Evolutionary conservation across 2,797 vertebrate species (phyloP).

Genomic region (Myotis planiceps): DNA sequence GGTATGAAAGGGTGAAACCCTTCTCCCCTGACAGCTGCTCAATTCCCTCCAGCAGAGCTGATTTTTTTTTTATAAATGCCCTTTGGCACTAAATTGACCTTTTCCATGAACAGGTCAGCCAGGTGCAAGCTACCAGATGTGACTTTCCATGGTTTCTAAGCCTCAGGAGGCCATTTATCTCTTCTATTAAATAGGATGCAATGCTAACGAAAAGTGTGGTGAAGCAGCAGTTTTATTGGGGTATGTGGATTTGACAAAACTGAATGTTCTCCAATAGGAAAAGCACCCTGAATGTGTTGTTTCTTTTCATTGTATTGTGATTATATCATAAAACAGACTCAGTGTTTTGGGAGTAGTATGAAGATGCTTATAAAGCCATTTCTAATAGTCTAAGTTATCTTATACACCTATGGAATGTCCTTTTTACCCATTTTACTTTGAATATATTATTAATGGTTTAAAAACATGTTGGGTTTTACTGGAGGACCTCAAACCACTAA

Average conservation of each 20-base stretch:
- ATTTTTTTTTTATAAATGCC: neutral
- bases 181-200: constrained; percentile 4
- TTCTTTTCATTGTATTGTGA: constrained; percentile 20
- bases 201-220: neutral
- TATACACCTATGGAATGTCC: neutral
- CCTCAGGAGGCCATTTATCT: constrained; percentile 52
- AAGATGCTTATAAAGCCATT: neutral
- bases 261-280: neutral
- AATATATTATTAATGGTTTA: neutral
- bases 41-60: constrained; percentile 19
- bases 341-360: neutral
- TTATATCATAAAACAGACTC: neutral
- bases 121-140: constrained; percentile 66
- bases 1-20: neutral
- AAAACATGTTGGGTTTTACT: neutral
- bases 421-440: neutral
- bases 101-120: constrained; percentile 61
- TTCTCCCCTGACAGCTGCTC: constrained; percentile 39
- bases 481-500: neutral
- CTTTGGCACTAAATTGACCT: constrained; percentile 64
- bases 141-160: constrained; percentile 30
- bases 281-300: neutral
- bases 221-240: neutral
- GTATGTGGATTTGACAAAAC: neutral
- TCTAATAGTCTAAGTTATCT: neutral